Conservation (phyloP, 2,113 vertebrate species). For the Tinamus guttatus region DNA sequence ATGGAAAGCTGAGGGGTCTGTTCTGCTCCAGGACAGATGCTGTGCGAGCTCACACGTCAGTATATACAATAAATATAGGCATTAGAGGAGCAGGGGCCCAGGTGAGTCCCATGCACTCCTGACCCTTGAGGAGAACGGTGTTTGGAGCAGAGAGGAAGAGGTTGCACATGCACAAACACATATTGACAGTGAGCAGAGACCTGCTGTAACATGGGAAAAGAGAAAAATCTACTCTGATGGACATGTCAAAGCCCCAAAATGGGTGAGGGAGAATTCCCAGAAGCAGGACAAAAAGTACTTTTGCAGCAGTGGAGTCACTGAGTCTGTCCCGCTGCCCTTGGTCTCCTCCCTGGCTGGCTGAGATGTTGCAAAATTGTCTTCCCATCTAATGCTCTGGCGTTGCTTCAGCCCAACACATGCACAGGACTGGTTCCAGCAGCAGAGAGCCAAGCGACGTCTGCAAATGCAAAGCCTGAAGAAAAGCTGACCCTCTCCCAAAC, state of each 20-base stretch:
- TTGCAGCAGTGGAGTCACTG: neutral
- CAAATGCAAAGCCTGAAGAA: conserved; percentile 11
- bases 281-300: conserved; percentile 31
- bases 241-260: neutral
- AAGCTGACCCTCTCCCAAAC: neutral
- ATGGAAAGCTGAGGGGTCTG: neutral
- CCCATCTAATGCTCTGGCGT: neutral
- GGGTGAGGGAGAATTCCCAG: neutral
- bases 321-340: neutral
- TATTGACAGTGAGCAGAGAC: neutral
- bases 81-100: neutral
- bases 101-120: neutral
- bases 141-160: neutral
- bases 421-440: neutral
- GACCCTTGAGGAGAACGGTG: neutral
- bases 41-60: neutral
- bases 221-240: conserved; percentile 8
- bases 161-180: neutral
- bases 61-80: neutral
- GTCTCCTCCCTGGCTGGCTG: neutral
- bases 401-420: neutral
- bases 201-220: neutral
- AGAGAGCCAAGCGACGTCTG: neutral
- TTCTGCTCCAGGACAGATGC: neutral
- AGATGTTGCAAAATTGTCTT: conserved; percentile 13